A percentile compares a stretch with the other conserved stretches of the same genome.
These are phyloP conservation scores for Listronotus bonariensis DNA, from an alignment of 1,140 invertebrate species.

Conservation along the genomic window DNA sequence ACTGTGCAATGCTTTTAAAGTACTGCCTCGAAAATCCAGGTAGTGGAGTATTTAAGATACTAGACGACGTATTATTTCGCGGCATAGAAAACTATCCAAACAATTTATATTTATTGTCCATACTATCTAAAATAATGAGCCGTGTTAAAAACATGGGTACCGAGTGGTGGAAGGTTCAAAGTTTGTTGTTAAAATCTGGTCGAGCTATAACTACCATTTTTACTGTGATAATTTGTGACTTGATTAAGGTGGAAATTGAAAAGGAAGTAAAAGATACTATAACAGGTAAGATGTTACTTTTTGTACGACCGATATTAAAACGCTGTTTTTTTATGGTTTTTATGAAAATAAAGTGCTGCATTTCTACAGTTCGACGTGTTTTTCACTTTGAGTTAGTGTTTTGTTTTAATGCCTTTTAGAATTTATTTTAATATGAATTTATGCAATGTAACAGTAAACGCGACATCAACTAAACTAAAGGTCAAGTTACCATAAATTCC, in stretches of 20 bases:
- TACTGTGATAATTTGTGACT: conserved; percentile 50
- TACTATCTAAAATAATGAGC: conserved; percentile 48
- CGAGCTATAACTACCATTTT: conserved; percentile 51
- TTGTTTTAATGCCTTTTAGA: too few species aligned
- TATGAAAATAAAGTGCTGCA: too few species aligned
- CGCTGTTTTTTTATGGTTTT: too few species aligned
- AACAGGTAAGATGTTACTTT: conserved; percentile 40
- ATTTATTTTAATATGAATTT: too few species aligned
- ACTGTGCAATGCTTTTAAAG: conserved; percentile 57
- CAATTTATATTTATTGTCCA: conserved; percentile 61
- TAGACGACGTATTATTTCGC: conserved; percentile 48
- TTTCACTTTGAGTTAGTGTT: too few species aligned
- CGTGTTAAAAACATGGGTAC: conserved; percentile 48
- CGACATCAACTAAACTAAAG: too few species aligned
- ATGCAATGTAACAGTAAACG: too few species aligned
- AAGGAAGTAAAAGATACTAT: conserved; percentile 46
- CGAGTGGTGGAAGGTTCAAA: conserved; percentile 53
- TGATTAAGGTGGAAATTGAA: conserved; percentile 42
- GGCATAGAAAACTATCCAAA: conserved; percentile 61
- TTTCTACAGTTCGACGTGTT: too few species aligned
- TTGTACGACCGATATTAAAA: too few species aligned
- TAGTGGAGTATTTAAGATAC: conserved; percentile 42
- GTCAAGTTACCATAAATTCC: too few species aligned
- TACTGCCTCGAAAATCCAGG: conserved; percentile 42
- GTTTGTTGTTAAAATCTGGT: conserved; percentile 48